Base-by-base conservation (phyloP, 2,113 vertebrate genomes). In the Scatophagus argus region DNA sequence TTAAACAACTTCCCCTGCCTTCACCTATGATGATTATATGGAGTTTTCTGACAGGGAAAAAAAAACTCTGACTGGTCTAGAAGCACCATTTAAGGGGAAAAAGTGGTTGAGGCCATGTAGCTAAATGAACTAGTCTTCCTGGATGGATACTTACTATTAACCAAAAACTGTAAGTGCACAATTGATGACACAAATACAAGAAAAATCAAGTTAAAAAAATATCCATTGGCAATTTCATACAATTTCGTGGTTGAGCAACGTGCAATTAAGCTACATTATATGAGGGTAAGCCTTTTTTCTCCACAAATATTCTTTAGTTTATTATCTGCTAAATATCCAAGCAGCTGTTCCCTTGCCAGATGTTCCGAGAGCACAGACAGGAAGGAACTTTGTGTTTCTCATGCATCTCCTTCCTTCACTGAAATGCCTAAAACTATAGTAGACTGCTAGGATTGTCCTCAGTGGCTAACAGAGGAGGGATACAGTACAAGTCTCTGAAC, bases 21-120 rank as follows among this genome's bases (percentile, higher is more conserved):
- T 81, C 84, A 86, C 77, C 78, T 69, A 84, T 85, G 77, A 84
- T 69, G 64, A 84, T 84, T 81, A 87, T 73, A 87, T 81, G 77
- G 84, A 88, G 68, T 84, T 76, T 84, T 84, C 46, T 82, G 90
- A 73, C 82, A 52, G n/a, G 38, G 59, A 62, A 62, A 61, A 72
- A 62, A 85, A 96, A 96, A 70, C 94, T 96, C 95, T 95, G 96
- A 97, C 95, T 94, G 96, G 93, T 96, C 94, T 96, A 96, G 96
- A 97, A 98, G 97, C 97, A 98, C 97, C 97, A 96, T 97, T 95
- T 94, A 93, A 94, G 93, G 95, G 94, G 62, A 90, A 88, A 27
- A 93, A 96, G 95, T 96, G 96, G 94, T 91, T 94, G 95, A 96
- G 96, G 95, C 95, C 93, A 93, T 96, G 94, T 94, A 96, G 94